Base-by-base conservation (phyloP, 2,888 invertebrate species). In the Tachystola acroxantha region DNA sequence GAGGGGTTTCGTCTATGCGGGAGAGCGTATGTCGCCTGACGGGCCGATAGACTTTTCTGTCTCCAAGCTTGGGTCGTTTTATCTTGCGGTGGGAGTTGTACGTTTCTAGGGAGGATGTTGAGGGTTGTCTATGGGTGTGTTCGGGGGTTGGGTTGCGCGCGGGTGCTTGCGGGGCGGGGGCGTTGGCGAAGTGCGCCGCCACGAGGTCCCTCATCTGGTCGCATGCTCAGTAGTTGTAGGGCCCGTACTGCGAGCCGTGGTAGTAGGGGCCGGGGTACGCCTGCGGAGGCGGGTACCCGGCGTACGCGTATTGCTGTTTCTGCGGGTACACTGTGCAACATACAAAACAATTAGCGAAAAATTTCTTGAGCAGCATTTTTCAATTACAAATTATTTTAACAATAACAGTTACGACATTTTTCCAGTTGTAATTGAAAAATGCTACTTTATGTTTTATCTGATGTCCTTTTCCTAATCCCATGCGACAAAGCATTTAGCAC, bases 261-360 rank as follows among this genome's bases (percentile, higher is more conserved):
- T 96, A 96, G 66, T 94, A 94, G 20, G 95, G 95, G 26, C 94
- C 94, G 40, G 96, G 93, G 84, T 96, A 96, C 36, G 95, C 93
- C 45, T 91, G 92, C 36, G 91, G 92, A 0, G 94, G 93, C 38
- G 95, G 94, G 76, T 96, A 96, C 40, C 95, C 94, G 36, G 96
- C 94, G 74, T 96, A 96, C 10, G 96, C 95, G 69, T 96, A 95
- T 56, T 95, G 96, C 75, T 96, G 96, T 82, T 97, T 97, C 80
- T 96, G 96, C 34, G 96, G 96, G 86, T 97, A 97, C 62, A 97
- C 96, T 95, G 90, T 30, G 86, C 27, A 25, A n/a, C 22, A 24
- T n/a, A 24, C 24, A 24, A 24, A 4, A 24, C 16, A 16, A 16
- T 16, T 16, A 16, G 16, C 3, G 16, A 16, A 3, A 16, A 3